Base-by-base conservation (phyloP, 2,797 vertebrate genomes). In the Zalophus californianus region DNA sequence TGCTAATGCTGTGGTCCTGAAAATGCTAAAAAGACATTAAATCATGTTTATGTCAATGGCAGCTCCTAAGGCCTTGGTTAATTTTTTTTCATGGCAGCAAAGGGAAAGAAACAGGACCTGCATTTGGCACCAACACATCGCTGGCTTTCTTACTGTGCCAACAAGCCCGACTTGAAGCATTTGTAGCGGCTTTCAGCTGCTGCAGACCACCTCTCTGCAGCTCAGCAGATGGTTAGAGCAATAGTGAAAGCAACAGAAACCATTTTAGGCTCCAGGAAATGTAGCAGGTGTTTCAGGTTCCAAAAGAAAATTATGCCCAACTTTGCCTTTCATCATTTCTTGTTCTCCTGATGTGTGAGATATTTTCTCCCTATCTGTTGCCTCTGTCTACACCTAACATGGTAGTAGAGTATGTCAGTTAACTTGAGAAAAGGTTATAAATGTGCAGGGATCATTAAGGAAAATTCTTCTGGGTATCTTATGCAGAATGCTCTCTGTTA, bases 21-120 rank as follows among this genome's bases (percentile, higher is more conserved):
- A 96, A 96, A 96, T 80, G 72, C 68, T 97, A 93, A 96, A 91
- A 85, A 97, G 86, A 72, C 38, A 96, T 93, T 97, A 94, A 97
- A 96, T 94, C 92, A 91, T 88, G 44, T 95, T 93, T 91, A 83
- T 94, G 85, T 96, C 62, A 54, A 88, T 41, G 77, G 92, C 38
- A 95, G 60, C 77, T 90, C 84, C 96, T 94, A 95, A 94, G 58
- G n/a, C 91, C 86, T 97, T 94, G 79, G 52, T 93, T 97, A 94
- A 90, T 96, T 95, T 94, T 96, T 96, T 96, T 90, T 88, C 70
- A 70, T 56, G 21, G 85, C 54, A 94, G 78, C 21, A 41, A 93
- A 96, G 41, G 56, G 84, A 93, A 85, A 91, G 91, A 88, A 95
- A 94, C 13, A 73, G 88, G 90, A 93, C 72, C 50, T 80, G 60